Evolutionary conservation across 1,140 invertebrate species (phyloP).

Genomic region (Drosophila parvula): DNA sequence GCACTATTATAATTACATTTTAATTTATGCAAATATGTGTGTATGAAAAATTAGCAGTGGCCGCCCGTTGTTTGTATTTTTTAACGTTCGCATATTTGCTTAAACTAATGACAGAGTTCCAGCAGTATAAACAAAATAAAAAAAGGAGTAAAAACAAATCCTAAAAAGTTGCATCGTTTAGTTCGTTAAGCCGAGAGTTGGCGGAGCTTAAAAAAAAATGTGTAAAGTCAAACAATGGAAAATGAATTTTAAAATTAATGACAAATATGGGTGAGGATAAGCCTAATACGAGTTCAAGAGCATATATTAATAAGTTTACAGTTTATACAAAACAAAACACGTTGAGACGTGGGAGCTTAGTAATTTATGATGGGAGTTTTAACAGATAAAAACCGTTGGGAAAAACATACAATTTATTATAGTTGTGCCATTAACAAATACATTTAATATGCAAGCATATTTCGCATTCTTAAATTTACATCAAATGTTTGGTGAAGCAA

Average conservation of each 20-base stretch:
- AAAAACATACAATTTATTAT: background rate
- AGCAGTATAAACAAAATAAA: slow-evolving; percentile 8
- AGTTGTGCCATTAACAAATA: background rate
- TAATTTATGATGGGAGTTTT: slow-evolving; percentile 1
- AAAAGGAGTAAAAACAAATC: slow-evolving; percentile 32
- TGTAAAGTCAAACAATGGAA: slow-evolving; percentile 30
- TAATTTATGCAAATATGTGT: slow-evolving; percentile 80
- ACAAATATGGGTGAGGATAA: slow-evolving; percentile 25
- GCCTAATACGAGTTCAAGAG: slow-evolving; percentile 8
- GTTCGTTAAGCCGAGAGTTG: slow-evolving; percentile 25
- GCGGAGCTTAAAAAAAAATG: slow-evolving; percentile 22
- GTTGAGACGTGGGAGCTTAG: background rate
- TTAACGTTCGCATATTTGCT: slow-evolving; percentile 47
- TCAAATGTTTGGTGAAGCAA: background rate
- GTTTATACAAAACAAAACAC: background rate
- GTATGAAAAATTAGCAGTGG: slow-evolving; percentile 67
- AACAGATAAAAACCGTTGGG: background rate
- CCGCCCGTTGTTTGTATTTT: slow-evolving; percentile 30
- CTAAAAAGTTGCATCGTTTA: slow-evolving; percentile 32
- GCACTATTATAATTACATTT: slow-evolving; percentile 80
- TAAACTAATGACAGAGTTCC: slow-evolving; percentile 69
- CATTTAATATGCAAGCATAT: background rate
- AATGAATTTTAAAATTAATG: slow-evolving; percentile 49
- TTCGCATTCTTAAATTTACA: background rate
- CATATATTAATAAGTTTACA: slow-evolving; percentile 5